Percentiles rank a stretch among this genome's conserved stretches.
phyloP scores from a whole-genome alignment of 1,140 invertebrate species.

The Brachionus sp. region DNA sequence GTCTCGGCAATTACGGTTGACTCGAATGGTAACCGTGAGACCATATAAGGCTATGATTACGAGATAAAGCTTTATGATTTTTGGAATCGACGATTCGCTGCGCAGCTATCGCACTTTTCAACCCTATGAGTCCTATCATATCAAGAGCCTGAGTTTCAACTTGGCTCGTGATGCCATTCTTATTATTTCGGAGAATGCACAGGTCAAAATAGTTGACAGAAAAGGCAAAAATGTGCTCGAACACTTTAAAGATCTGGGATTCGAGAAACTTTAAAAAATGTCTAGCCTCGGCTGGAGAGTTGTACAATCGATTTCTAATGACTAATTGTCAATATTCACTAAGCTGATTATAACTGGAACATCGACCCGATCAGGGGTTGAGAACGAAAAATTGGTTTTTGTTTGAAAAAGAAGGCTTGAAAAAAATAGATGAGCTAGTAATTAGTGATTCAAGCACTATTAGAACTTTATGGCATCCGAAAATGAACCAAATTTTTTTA shows the following conservation, averaged over 20 bases:
- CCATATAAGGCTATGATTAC: constrained; percentile 85
- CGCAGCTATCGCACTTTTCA: constrained; percentile 83
- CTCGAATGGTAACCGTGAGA: constrained; percentile 82
- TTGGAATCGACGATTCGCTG: constrained; percentile 87
- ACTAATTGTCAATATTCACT: constrained; percentile 89
- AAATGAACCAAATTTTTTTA: constrained; percentile 90
- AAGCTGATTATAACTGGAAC: constrained; percentile 77
- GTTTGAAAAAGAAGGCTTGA: constrained; percentile 74
- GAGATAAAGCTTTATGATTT: constrained; percentile 96
- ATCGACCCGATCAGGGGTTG: constrained; percentile 61
- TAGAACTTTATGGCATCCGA: constrained; percentile 88
- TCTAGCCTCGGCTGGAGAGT: constrained; percentile 66
- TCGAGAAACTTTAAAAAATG: constrained; percentile 76
- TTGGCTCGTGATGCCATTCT: constrained; percentile 88
- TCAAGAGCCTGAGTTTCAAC: constrained; percentile 83
- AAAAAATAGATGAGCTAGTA: constrained; percentile 65
- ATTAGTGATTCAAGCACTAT: constrained; percentile 65
- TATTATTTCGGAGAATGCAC: constrained; percentile 78
- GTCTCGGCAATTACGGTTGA: constrained; percentile 79
- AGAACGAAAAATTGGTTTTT: constrained; percentile 74
- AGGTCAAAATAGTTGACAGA: constrained; percentile 86
- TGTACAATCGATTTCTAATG: constrained; percentile 77
- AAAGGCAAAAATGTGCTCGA: constrained; percentile 93
- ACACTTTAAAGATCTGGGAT: constrained; percentile 93
- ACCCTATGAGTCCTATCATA: constrained; percentile 89